Base-by-base conservation (phyloP, 2,888 invertebrate genomes). In the Isotomurus palustris region DNA sequence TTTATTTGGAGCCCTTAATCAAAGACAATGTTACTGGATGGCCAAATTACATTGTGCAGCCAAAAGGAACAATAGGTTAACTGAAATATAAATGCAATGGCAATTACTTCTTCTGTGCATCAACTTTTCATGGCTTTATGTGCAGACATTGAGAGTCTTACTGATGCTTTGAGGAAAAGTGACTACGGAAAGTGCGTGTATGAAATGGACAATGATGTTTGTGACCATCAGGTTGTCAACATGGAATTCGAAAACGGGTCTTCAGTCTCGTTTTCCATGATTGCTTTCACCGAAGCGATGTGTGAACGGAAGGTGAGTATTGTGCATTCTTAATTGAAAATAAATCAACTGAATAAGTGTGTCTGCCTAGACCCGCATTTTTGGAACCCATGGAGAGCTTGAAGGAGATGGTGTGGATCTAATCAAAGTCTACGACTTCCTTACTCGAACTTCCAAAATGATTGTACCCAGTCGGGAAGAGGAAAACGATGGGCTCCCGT, bases 101-200 rank as follows among this genome's bases (percentile, higher is more conserved):
- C n/a, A n/a, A n/a, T n/a, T n/a, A n/a, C n/a, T n/a, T n/a, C n/a
- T n/a, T n/a, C n/a, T n/a, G n/a, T n/a, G n/a, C n/a, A n/a, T n/a
- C n/a, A n/a, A n/a, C 8, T 24, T 14, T 22, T 3, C 19, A 43
- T 14, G 4, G 21, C n/a, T n/a, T 10, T 32, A 32, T 43, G 10
- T 43, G 4, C 43, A 69, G 69, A 69, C 45, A 62, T 69, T 28
- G 69, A 69, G 45, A 69, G 64, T 44, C 53, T 69, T 35, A 69
- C 64, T 2, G 64, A 64, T 19, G 71, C 71, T 22, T 48, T 72
- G 12, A 49, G 58, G 12, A 62, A 47, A 24, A 64, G 68, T 17
- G 74, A 75, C 2, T 78, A 78, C 67, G 77, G 77, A 0, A 71
- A 72, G 51, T 78, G 77, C 72, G 78, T 77, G 0, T 78, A 78